Percentiles rank a stretch among this genome's conserved stretches.
phyloP scores from a whole-genome alignment of 2,888 invertebrate species.

The Dynastes hyllus region DNA sequence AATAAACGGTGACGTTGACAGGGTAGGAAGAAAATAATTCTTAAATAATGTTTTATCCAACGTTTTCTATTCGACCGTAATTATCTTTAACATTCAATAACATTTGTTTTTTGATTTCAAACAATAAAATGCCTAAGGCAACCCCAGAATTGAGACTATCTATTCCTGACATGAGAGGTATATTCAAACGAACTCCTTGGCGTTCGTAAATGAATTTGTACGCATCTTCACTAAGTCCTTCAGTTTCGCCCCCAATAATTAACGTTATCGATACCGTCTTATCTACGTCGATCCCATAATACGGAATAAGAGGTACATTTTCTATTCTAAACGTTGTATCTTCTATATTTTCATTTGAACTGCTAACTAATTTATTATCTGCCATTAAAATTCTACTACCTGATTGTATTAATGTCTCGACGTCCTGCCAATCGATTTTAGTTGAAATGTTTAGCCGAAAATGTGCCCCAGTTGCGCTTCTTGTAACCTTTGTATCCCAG shows the following conservation, averaged over 20 bases:
- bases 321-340: conserved; percentile 21
- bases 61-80: conserved; percentile 5
- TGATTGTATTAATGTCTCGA: conserved; percentile 72
- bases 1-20: no score
- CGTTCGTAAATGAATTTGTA: conserved; percentile 76
- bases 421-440: conserved; percentile 79
- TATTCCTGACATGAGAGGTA: conserved; percentile 84
- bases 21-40: background rate
- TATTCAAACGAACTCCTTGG: conserved; percentile 80
- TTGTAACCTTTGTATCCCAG: conserved; percentile 92
- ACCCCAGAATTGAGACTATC: conserved; percentile 91
- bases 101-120: conserved; percentile 86
- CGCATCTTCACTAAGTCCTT: conserved; percentile 86
- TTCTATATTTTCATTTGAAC: conserved; percentile 18
- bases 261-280: conserved; percentile 76
- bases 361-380: conserved; percentile 75
- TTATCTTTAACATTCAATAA: conserved; percentile 33
- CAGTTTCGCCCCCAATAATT: conserved; percentile 91
- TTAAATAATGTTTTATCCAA: conserved; percentile 6
- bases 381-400: conserved; percentile 78
- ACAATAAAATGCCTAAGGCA: conserved; percentile 87
- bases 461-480: conserved; percentile 90
- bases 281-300: conserved; percentile 77
- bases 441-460: conserved; percentile 83
- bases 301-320: conserved; percentile 76